phyloP scores from a whole-genome alignment of 2,888 invertebrate species.

The Leptopilina drosophilae region DNA sequence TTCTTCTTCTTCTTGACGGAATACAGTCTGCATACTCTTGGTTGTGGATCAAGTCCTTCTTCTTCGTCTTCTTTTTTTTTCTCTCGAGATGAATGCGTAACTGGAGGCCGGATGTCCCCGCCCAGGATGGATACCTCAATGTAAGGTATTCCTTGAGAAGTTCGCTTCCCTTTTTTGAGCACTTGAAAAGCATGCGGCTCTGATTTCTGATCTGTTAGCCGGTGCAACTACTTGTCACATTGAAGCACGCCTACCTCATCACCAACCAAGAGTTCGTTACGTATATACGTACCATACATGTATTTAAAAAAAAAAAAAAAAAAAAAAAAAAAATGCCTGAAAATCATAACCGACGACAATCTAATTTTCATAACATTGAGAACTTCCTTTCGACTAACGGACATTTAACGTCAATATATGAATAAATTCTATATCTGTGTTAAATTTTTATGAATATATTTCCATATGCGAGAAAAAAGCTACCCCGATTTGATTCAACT shows the following conservation, averaged over 20 bases:
- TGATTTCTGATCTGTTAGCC: constrained; percentile 76
- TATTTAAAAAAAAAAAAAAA: no score
- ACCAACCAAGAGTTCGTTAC: constrained; percentile 67
- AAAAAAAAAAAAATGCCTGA: no score
- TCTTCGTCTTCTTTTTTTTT: no score
- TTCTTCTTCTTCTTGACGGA: constrained; percentile 50
- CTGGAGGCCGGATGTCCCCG: constrained; percentile 76
- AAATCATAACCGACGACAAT: constrained; percentile 58
- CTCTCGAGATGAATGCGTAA: constrained; percentile 71
- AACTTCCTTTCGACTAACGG: constrained; percentile 75
- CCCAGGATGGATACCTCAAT: constrained; percentile 72
- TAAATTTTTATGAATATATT: background rate
- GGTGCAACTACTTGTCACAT: constrained; percentile 74
- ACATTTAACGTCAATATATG: constrained; percentile 60
- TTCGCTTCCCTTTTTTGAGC: constrained; percentile 60
- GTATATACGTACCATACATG: constrained; percentile 32
- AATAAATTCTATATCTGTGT: background rate
- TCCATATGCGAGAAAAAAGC: background rate
- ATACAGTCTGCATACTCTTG: constrained; percentile 39
- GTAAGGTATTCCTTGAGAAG: constrained; percentile 65
- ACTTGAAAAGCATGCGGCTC: constrained; percentile 64
- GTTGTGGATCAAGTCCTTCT: constrained; percentile 38
- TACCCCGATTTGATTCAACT: no score
- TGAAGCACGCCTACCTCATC: constrained; percentile 61
- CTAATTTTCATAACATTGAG: constrained; percentile 74